Evolutionary conservation across 1,140 invertebrate species (phyloP), one percentile per base, ranked within the genome.

Genomic region (Odontomachus brunneus): DNA sequence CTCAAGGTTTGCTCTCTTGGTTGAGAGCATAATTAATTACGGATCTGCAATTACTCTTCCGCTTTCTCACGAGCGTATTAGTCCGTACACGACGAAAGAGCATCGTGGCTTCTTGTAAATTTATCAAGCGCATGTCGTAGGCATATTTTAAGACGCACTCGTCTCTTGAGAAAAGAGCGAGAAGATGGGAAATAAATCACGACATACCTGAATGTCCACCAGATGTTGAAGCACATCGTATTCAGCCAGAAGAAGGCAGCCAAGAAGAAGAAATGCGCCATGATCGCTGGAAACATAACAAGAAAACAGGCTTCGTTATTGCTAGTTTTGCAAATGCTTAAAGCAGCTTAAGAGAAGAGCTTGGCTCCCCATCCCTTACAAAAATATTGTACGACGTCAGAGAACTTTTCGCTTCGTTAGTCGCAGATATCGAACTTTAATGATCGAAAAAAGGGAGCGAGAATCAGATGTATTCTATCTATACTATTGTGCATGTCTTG

Each of bases 171-270:
- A 84, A 80, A 33, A 49, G 48, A 69, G n/a, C 29, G 19, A 65
- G 0, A 48, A 12, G 22, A 26, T 11, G 82, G 73, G 83, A 82
- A 82, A 84, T 82, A 92, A 75, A 48, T 57, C 11, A 29, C 4
- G 87, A 95, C 96, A 96, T 91, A 97, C 96, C 96, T 94, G 93
- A 98, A 97, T 15, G 98, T 98, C 96, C 97, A 97, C 97, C 97
- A 98, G 91, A 98, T 98, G 94, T 99, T 98, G 94, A 98, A 98
- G 93, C 98, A 98, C 97, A 99, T 98, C 53, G 97, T 97, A 94
- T 98, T 98, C 76, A 99, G 97, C 98, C 98, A 99, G 93, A 98
- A 98, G 95, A 99, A 99, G 81, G 98, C 97, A 33, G 97, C 96
- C 90, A 99, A 95, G 94, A 98, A 98, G 94, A 98, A 97, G 95